A percentile compares a stretch with the other conserved stretches of the same genome.
Evolutionary conservation across 2,113 vertebrate genomes (phyloP).

Genomic region (Xiphophorus couchianus): DNA sequence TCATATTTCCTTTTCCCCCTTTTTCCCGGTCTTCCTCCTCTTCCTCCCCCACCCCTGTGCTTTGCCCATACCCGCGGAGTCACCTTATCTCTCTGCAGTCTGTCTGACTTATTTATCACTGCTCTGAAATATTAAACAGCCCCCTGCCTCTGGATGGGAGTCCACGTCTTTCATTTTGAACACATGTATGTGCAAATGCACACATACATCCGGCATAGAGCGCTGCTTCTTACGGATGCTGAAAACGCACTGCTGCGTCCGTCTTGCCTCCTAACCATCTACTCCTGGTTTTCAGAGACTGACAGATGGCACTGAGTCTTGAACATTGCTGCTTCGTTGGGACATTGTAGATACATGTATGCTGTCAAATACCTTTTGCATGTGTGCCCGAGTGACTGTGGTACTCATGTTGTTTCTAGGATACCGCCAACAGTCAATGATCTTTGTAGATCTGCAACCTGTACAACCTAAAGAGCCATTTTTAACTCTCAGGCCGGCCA

Average conservation of each 20-base stretch:
- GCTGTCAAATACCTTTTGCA: conserved; percentile 28
- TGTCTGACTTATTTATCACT: conserved; percentile 79
- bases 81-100: conserved; percentile 78
- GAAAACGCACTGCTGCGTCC: not conserved
- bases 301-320: conserved; percentile 14
- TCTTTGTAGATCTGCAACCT: conserved; percentile 5
- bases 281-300: conserved; percentile 7
- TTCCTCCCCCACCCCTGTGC: conserved; percentile 20
- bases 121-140: conserved; percentile 79
- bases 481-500: no score
- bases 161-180: conserved; percentile 55
- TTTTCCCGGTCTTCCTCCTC: not conserved
- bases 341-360: conserved; percentile 11
- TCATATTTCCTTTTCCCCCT: conserved; percentile 27
- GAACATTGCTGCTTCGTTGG: conserved; percentile 21
- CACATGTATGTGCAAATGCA: conserved; percentile 1
- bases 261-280: conserved; percentile 12
- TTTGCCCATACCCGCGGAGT: conserved; percentile 52
- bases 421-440: conserved; percentile 8
- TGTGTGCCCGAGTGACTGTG: conserved; percentile 18
- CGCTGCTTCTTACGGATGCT: conserved; percentile 17
- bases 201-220: conserved; percentile 16
- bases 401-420: not conserved
- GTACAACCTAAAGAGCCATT: no score
- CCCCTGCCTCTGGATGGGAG: conserved; percentile 61